Evolutionary conservation across 2,113 vertebrate genomes (phyloP).

Genomic region (Trogon melanurus): DNA sequence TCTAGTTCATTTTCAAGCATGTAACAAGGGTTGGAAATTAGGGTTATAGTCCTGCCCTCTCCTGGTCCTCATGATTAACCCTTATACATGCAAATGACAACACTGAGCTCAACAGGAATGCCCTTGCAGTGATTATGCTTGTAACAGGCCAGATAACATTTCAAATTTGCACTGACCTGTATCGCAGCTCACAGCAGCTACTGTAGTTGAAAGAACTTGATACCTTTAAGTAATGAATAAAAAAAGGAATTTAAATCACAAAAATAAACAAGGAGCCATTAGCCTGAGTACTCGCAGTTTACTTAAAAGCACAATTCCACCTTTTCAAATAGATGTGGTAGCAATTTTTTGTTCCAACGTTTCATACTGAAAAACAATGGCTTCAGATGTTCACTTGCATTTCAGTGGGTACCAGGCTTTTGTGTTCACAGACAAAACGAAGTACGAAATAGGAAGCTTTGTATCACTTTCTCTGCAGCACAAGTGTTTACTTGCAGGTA

Average conservation of each 20-base stretch:
- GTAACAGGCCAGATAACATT: neutral
- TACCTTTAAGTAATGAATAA: neutral
- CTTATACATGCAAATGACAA: neutral
- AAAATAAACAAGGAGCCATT: neutral
- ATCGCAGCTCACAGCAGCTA: neutral
- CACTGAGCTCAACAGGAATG: neutral
- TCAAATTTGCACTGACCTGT: neutral
- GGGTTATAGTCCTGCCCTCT: neutral
- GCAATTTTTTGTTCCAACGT: neutral
- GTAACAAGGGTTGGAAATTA: neutral
- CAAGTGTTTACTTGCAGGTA: conserved; percentile 42
- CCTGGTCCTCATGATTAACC: neutral
- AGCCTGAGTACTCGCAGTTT: neutral
- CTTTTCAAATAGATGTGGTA: neutral
- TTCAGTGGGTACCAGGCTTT: neutral
- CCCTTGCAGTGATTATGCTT: neutral
- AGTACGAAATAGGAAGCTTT: neutral
- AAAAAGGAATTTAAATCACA: neutral
- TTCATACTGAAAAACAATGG: neutral
- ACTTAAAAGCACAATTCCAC: neutral
- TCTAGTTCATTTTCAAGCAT: neutral
- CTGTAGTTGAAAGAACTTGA: neutral
- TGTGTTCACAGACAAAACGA: neutral
- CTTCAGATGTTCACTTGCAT: neutral
- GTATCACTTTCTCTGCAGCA: neutral